Evolutionary conservation across 2,797 vertebrate genomes (phyloP).

Genomic region (Scyliorhinus canicula): DNA sequence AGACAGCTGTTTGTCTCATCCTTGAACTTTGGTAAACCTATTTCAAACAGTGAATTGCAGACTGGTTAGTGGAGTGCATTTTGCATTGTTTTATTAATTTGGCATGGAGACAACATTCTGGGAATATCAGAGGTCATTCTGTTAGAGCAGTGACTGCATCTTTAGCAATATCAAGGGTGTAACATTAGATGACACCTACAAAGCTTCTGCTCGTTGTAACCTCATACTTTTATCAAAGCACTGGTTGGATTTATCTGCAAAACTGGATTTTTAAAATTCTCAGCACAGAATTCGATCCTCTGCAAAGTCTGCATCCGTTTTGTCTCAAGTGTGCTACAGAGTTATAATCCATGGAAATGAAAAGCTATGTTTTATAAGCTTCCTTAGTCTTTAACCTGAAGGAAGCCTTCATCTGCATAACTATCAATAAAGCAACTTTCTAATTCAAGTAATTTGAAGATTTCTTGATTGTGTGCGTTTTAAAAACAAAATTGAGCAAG

Average conservation of each 20-base stretch:
- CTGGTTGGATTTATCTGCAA: constrained; percentile 6
- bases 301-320: not conserved
- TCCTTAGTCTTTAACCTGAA: constrained; percentile 2
- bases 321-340: not conserved
- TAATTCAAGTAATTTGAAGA: constrained; percentile 16
- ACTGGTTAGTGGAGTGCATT: constrained; percentile 35
- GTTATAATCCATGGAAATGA: constrained; percentile 14
- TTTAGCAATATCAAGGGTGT: constrained; percentile 28
- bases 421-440: not conserved
- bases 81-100: constrained; percentile 35
- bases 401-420: not conserved
- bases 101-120: constrained; percentile 33
- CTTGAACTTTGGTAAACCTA: constrained; percentile 37
- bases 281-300: not conserved
- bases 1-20: constrained; percentile 37
- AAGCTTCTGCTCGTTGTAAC: constrained; percentile 8
- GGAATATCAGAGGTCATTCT: constrained; percentile 35
- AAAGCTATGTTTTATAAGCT: not conserved
- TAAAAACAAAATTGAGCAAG: not conserved
- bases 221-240: not conserved
- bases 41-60: constrained; percentile 36
- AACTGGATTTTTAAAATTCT: constrained; percentile 3
- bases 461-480: not conserved
- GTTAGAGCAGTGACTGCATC: constrained; percentile 35
- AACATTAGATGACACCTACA: constrained; percentile 28